Base-by-base conservation (phyloP, 2,888 invertebrate genomes). In the Noctua janthe region DNA sequence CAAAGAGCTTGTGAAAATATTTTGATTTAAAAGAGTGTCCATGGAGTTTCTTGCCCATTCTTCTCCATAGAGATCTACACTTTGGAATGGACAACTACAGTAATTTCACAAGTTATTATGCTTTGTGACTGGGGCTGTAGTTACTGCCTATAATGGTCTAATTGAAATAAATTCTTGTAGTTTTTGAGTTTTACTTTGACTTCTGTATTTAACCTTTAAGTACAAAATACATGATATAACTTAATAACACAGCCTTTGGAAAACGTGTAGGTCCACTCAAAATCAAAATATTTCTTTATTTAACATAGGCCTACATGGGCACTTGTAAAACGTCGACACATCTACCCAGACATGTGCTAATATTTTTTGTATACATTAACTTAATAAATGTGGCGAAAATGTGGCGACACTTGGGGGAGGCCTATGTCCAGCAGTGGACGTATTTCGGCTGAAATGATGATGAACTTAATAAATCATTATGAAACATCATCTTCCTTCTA, bases 181-280 rank as follows among this genome's bases (percentile, higher is more conserved):
- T 29, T 6, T 62, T 29, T n/a, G 59, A 54, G 13, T 59, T 59
- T 59, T 11, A 64, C 64, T 64, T 35, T 17, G 35, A 17, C 8
- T 62, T 17, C 35, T 35, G 29, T 35, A 35, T 29, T 69, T n/a
- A 69, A n/a, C 43, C 7, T 1, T 43, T 67, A 67, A 43, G 67
- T 67, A 67, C 67, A 67, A 67, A 67, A 67, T 67, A 43, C 7
- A 43, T 43, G 5, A 43, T 43, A 13, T 67, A 67, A n/a, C 15
- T n/a, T 6, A 29, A 35, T 35, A 71, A 43, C 8, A 15, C 47
- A 76, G 54, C 69, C 80, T 76, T 80, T 69, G 23, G 43, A 54
- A 54, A 76, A n/a, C 13, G 23, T 49, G 23, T 23, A 67, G 1
- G 13, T 35, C 35, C 64, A 64, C 1, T 69, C 7, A 7, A 43